Evolutionary conservation across 2,113 vertebrate genomes (phyloP).

Genomic region (Dryoscopus gambensis): DNA sequence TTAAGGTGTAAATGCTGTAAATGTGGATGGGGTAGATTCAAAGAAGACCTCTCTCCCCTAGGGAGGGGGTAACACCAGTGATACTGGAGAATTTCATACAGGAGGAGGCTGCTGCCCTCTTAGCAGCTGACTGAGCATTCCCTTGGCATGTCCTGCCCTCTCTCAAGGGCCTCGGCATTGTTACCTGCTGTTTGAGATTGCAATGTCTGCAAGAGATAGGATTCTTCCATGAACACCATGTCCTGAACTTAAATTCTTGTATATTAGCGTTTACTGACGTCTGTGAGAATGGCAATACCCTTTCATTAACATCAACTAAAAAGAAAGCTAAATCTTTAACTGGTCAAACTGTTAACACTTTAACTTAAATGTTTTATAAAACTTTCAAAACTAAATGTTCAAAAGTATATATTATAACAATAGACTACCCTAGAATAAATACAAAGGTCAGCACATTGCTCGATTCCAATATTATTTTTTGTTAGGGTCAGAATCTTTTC

Average conservation of each 20-base stretch:
- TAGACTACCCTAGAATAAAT: conserved; percentile 56
- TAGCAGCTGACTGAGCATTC: background rate
- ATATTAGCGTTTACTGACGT: background rate
- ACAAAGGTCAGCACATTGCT: conserved; percentile 29
- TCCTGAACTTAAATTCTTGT: background rate
- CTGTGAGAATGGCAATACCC: conserved; percentile 6
- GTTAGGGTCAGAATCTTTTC: background rate
- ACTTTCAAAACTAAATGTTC: conserved; percentile 51
- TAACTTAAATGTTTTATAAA: conserved; percentile 35
- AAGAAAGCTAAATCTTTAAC: conserved; percentile 37
- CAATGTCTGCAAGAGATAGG: background rate
- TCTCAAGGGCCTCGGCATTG: background rate
- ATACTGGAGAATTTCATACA: background rate
- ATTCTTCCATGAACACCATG: background rate
- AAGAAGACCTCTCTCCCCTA: background rate
- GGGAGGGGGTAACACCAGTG: background rate
- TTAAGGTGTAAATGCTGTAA: background rate
- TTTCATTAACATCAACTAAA: conserved; percentile 7
- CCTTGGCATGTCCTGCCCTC: background rate
- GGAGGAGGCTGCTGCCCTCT: background rate
- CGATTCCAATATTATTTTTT: background rate
- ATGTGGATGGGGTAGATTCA: background rate
- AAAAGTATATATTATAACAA: conserved; percentile 54
- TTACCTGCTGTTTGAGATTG: background rate
- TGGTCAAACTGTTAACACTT: conserved; percentile 28